These are phyloP conservation scores for Babyrousa celebensis DNA, from an alignment of 2,797 vertebrate genomes.

Conservation along the genomic window DNA sequence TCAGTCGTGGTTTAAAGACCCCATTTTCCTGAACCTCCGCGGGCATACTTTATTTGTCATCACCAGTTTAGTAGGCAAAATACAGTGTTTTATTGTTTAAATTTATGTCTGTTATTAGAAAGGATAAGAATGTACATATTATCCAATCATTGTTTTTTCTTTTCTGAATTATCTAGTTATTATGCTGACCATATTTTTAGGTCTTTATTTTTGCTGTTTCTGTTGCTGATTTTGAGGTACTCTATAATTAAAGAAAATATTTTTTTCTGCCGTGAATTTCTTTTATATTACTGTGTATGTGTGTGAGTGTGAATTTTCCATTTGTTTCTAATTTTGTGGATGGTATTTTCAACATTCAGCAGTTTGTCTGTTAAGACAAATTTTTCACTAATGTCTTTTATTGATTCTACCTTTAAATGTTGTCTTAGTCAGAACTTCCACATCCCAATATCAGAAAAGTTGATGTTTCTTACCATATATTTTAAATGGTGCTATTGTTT, in stretches of 20 bases:
- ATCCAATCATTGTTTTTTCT: conserved; percentile 25
- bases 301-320: background rate
- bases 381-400: conserved; percentile 16
- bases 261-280: background rate
- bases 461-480: background rate
- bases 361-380: background rate
- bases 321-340: conserved; percentile 48
- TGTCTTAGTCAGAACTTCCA: background rate
- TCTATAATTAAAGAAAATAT: background rate
- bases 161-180: conserved; percentile 53
- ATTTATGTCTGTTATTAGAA: background rate
- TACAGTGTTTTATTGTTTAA: background rate
- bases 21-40: background rate
- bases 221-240: conserved; percentile 2
- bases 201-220: conserved; percentile 9
- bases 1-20: background rate
- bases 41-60: background rate
- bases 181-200: conserved; percentile 25
- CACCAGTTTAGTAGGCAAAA: background rate
- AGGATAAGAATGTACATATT: background rate
- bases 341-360: conserved; percentile 47
- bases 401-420: conserved; percentile 12
- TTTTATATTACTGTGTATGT: background rate
- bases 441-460: background rate
- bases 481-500: background rate